Evolutionary conservation across 2,113 vertebrate genomes (phyloP).

Genomic region (Caranx melampygus): DNA sequence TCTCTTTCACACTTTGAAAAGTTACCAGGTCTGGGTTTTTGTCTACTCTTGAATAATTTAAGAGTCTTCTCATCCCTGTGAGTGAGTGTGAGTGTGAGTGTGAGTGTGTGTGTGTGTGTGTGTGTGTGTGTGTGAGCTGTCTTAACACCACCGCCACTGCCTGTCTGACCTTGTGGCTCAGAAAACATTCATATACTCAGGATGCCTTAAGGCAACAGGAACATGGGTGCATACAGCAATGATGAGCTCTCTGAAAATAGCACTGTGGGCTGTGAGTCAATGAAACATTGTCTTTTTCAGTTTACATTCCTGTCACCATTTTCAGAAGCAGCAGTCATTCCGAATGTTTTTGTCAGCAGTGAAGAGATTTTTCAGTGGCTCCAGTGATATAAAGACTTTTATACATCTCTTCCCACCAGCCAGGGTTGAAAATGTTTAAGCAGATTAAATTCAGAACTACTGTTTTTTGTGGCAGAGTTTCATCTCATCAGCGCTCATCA

Average conservation of each 20-base stretch:
- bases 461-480: no score
- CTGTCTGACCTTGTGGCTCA: conserved; percentile 63
- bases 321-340: background rate
- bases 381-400: background rate
- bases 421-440: background rate
- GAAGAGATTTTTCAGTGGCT: no score
- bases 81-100: background rate
- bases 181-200: conserved; percentile 45
- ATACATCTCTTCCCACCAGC: background rate
- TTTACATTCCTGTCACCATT: background rate
- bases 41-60: conserved; percentile 66
- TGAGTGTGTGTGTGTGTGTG: background rate
- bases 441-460: no score
- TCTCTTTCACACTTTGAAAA: conserved; percentile 58
- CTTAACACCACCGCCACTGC: conserved; percentile 20
- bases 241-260: conserved; percentile 38
- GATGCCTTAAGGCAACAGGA: conserved; percentile 48
- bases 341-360: no score
- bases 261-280: background rate
- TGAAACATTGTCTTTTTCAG: conserved; percentile 6
- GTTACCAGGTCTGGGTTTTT: conserved; percentile 57
- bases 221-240: conserved; percentile 11
- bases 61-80: conserved; percentile 31
- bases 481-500: no score
- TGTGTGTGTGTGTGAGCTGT: background rate